These are phyloP conservation scores for Podilymbus podiceps DNA, from an alignment of 2,113 vertebrate genomes.

Conservation along the genomic window DNA sequence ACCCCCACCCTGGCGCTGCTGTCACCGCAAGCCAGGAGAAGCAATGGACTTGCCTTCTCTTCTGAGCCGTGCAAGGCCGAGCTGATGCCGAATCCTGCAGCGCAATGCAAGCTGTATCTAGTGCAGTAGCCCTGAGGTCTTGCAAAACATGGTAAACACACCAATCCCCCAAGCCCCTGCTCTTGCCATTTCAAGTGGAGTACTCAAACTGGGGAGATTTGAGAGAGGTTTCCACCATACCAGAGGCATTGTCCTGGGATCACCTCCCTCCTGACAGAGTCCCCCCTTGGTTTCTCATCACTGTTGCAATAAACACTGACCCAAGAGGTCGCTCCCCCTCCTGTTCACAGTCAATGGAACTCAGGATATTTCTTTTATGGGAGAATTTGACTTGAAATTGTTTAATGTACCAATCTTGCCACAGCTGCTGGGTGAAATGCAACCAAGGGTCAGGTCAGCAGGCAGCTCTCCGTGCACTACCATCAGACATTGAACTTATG, in stretches of 20 bases:
- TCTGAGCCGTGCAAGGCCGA: not conserved
- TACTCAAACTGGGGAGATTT: not conserved
- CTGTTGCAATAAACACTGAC: not conserved
- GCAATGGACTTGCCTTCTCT: not conserved
- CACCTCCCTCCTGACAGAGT: not conserved
- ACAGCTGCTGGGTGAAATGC: constrained; percentile 1
- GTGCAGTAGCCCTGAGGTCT: not conserved
- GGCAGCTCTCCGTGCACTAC: not conserved
- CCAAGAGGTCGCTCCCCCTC: not conserved
- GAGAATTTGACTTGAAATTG: not conserved
- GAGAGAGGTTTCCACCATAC: not conserved
- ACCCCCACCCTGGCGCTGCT: not conserved
- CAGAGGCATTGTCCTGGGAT: not conserved
- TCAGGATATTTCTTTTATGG: not conserved
- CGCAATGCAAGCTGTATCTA: not conserved
- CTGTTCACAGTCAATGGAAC: not conserved
- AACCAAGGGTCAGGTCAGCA: not conserved
- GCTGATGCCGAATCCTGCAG: not conserved
- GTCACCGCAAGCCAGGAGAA: not conserved
- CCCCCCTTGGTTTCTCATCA: not conserved
- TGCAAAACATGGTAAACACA: not conserved
- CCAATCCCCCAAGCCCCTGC: not conserved
- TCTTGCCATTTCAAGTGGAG: not conserved
- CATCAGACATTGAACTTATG: not conserved
- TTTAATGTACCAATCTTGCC: not conserved